A percentile compares a stretch with the other conserved stretches of the same genome.
Conservation (phyloP, 2,113 vertebrate species). For the Neotragus moschatus region DNA sequence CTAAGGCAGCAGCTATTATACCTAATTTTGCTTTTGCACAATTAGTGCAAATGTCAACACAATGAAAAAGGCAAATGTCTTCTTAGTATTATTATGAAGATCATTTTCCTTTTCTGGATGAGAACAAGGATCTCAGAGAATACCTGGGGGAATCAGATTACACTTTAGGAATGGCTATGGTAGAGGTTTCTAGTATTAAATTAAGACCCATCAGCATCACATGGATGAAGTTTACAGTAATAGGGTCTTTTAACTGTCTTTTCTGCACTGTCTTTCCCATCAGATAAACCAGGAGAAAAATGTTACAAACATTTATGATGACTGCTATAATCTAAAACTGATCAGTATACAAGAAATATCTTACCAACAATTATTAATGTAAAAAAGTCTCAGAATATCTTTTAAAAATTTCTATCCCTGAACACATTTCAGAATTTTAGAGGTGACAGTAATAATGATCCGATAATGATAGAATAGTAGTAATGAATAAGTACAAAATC, state of each 20-base stretch:
- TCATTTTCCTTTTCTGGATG: background rate
- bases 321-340: background rate
- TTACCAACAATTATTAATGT: background rate
- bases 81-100: background rate
- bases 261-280: background rate
- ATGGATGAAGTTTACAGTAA: background rate
- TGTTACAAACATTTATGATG: background rate
- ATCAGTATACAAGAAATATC: background rate
- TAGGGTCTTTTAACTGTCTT: background rate
- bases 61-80: background rate
- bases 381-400: background rate
- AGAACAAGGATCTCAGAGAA: background rate
- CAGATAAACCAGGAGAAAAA: background rate
- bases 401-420: background rate
- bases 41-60: background rate
- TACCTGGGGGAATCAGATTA: background rate
- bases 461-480: background rate
- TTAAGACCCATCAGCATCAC: background rate
- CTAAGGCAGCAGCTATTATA: background rate
- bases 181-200: background rate
- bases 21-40: background rate
- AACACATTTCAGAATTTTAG: slow-evolving; percentile 10
- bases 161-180: background rate
- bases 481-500: background rate
- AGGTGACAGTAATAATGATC: background rate